A percentile compares a stretch with the other conserved stretches of the same genome.
Conservation (phyloP, 1,140 invertebrate species). For the Sycophaga agraensis region DNA sequence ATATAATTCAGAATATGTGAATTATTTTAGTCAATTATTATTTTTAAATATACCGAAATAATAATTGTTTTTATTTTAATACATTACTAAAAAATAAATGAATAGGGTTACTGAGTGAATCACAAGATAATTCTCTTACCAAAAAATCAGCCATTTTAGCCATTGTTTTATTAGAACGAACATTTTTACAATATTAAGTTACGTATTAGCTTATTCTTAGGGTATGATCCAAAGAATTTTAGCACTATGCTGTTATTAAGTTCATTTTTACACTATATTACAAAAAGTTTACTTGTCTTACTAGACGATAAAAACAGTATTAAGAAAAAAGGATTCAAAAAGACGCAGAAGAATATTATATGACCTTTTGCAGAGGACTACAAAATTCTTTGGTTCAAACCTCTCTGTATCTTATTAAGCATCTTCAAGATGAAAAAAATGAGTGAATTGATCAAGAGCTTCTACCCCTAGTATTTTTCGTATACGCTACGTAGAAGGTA, state of each 20-base stretch:
- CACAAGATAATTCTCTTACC: slow-evolving; percentile 25
- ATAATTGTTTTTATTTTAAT: not conserved
- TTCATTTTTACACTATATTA: slow-evolving; percentile 27
- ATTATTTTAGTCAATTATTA: not conserved
- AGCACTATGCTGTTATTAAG: slow-evolving; percentile 27
- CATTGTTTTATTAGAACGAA: slow-evolving; percentile 34
- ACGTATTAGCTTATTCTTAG: slow-evolving; percentile 26
- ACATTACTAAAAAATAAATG: not conserved
- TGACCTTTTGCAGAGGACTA: slow-evolving; percentile 26
- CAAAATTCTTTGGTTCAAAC: slow-evolving; percentile 44
- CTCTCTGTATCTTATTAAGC: slow-evolving; percentile 35
- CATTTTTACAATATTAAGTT: slow-evolving; percentile 37
- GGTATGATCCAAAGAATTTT: slow-evolving; percentile 51
- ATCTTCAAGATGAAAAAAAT: slow-evolving; percentile 34
- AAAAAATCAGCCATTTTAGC: slow-evolving; percentile 33
- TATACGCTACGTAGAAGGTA: slow-evolving; percentile 43
- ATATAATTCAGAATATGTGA: not conserved
- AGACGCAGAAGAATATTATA: slow-evolving; percentile 8
- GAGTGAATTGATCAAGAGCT: slow-evolving; percentile 29
- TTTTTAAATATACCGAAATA: not conserved
- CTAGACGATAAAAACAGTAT: slow-evolving; percentile 18
- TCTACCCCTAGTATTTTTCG: slow-evolving; percentile 39
- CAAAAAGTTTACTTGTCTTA: slow-evolving; percentile 9
- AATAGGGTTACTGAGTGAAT: slow-evolving; percentile 13
- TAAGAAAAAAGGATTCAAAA: slow-evolving; percentile 21